Base-by-base conservation (phyloP, 2,888 invertebrate species). In the Subacronicta megacephala region DNA sequence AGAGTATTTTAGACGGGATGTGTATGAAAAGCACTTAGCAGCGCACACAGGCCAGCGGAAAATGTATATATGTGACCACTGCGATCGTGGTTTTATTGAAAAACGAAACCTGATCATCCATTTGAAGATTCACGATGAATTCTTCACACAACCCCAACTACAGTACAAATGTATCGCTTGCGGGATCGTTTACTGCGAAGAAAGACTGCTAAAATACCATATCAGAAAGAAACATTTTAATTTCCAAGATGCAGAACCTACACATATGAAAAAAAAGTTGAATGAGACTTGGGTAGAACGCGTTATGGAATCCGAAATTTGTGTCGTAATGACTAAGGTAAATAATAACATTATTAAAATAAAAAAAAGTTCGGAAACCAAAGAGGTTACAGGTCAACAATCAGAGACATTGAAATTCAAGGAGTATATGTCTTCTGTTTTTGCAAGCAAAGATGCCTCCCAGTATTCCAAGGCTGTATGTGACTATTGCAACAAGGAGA, bases 211-310 rank as follows among this genome's bases (percentile, higher is more conserved):
- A 0, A 78, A 83, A 50, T 80, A 88, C 38, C 90, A 90, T 41
- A 83, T 90, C 23, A 67, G 87, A n/a, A 84, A 83, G 54, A 72
- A 77, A 1, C 92, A 92, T 58, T 87, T 84, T 13, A 89, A 90
- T 40, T 63, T 85, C 0, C 58, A 83, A 12, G 35, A 60, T 0
- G 62, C 74, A 2, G 68, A 68, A 13, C 65, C 81, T 0, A 36
- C 36, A 0, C 66, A 83, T 23, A 43, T 82, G 0, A 76, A 75
- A 2, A 90, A 87, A 50, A 63, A 74, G 0, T 20, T 83, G 0
- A 90, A 91, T n/a, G 91, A 90, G 1, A 87, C 87, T 0, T 92
- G 92, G 92, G 71, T 90, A 0, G 92, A 92, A 56, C 61, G 78
- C 0, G 85, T 90, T 0, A 69, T 77, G 3, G 79, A 86, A 37